Evolutionary conservation across 2,888 invertebrate species (phyloP).

Genomic region (Sinotaia quadrata): DNA sequence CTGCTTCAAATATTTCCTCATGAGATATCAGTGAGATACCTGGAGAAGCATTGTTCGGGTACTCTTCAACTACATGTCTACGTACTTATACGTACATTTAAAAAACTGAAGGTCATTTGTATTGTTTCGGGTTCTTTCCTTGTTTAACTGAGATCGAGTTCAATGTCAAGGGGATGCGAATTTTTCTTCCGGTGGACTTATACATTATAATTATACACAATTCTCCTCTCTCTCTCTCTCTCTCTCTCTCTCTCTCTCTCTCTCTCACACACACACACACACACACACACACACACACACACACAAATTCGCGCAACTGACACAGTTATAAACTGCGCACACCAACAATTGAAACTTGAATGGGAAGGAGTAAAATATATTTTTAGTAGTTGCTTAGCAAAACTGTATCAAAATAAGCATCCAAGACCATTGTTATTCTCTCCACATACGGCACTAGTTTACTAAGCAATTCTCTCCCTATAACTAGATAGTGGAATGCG

Average conservation of each 20-base stretch:
- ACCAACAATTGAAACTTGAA: not conserved
- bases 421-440: not conserved
- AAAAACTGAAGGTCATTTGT: too few species aligned
- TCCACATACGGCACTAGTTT: not conserved
- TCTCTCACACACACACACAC: not conserved
- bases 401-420: not conserved
- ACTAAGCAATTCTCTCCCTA: not conserved
- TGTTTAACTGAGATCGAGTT: too few species aligned
- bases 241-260: conserved; percentile 1
- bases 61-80: too few species aligned
- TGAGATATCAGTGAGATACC: too few species aligned
- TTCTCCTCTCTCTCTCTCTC: too few species aligned
- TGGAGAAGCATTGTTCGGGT: too few species aligned
- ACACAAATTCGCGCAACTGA: not conserved
- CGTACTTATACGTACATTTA: too few species aligned
- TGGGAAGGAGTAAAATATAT: not conserved
- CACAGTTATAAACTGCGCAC: not conserved
- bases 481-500: not conserved
- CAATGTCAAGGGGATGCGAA: too few species aligned
- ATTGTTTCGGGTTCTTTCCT: too few species aligned
- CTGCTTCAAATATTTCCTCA: too few species aligned
- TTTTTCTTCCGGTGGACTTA: too few species aligned
- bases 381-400: not conserved
- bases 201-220: too few species aligned
- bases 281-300: conserved; percentile 4